Evolutionary conservation across 2,113 vertebrate genomes (phyloP), one percentile per base, ranked within the genome.

Genomic region (Hypocryptadius cinnamomeus): DNA sequence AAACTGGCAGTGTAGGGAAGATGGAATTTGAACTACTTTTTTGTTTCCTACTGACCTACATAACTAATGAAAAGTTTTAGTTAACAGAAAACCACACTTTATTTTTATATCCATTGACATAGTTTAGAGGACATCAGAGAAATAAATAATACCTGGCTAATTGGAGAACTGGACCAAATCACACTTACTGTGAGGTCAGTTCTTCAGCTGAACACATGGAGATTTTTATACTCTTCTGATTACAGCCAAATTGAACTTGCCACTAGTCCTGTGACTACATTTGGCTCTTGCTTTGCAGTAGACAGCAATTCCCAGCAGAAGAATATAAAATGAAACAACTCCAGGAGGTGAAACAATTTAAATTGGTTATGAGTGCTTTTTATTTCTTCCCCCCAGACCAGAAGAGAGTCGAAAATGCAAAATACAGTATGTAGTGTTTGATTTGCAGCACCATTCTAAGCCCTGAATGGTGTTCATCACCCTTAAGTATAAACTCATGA

Each of bases 1-100:
- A 90, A 88, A 63, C 53, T 73, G 80, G 74, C 70, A 76, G 89
- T 81, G 45, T 40, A 65, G 33, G 10, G 28, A 88, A 17, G 40
- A 40, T 81, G 47, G 82, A 54, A 16, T 37, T 19, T 87, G 44
- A 87, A 44, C 88, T 82, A 72, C 60, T 73, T 70, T 89, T 79
- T 91, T 92, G 51, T 84, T 91, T 94, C 56, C 51, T 56, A 25
- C 4, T 74, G 80, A 77, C 85, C 82, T 93, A 85, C 48, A 83
- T 94, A 93, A 89, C 39, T 93, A 53, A 79, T 74, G 37, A 92
- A 73, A 94, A 85, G 19, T 85, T 93, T 83, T 79, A 64, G 45
- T 66, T 94, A 93, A 64, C 25, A 56, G 21, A 70, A 88, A 92
- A 48, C 3, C 4, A 10, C 5, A 3, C 28, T 72, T 63, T 35